phyloP scores from a whole-genome alignment of 2,797 vertebrate genomes.

The Thamnophis elegans region DNA sequence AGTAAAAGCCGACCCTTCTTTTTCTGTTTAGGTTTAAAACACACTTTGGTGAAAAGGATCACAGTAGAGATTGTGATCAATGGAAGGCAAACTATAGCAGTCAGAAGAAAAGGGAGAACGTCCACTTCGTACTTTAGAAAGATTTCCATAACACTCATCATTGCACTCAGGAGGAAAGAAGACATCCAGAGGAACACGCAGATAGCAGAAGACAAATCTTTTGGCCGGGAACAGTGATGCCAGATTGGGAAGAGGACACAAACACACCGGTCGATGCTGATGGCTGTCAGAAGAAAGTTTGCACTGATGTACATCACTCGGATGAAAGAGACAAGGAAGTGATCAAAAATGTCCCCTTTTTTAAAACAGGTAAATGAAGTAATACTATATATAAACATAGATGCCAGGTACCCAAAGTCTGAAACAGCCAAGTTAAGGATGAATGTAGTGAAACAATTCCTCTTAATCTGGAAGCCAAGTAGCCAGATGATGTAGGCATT shows the following conservation, averaged over 20 bases:
- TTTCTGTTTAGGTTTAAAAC: background rate
- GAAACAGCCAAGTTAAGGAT: background rate
- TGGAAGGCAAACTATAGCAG: background rate
- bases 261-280: conserved; percentile 61
- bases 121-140: rapidly evolving
- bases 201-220: background rate
- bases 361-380: rapidly evolving
- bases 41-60: background rate
- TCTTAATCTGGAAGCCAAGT: background rate
- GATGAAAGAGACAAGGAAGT: too few relatives aligned
- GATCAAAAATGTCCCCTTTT: too few relatives aligned
- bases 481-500: background rate
- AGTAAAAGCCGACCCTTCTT: background rate
- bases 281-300: conserved; percentile 56
- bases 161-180: too few relatives aligned
- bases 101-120: rapidly evolving
- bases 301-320: conserved; percentile 34
- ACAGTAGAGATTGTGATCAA: background rate
- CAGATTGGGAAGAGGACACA: conserved; percentile 57
- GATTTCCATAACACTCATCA: background rate
- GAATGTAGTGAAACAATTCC: background rate
- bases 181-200: background rate
- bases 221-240: conserved; percentile 54
- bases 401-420: background rate
- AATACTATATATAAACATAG: background rate